Evolutionary conservation across 2,888 invertebrate genomes (phyloP).

Genomic region (Watsonalla cultraria): DNA sequence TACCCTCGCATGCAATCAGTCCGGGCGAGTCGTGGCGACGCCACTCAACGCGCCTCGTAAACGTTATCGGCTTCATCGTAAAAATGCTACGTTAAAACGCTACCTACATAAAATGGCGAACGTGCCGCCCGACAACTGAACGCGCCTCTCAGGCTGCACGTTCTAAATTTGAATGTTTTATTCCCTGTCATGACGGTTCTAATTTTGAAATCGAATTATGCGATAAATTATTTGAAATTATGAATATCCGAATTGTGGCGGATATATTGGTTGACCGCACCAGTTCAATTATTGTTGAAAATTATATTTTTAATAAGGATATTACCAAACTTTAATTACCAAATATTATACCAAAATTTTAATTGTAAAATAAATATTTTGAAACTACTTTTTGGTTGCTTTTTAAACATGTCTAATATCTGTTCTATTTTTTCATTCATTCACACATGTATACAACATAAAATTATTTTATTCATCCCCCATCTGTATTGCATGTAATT

Average conservation of each 20-base stretch:
- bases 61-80: conserved; percentile 75
- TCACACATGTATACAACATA: no score
- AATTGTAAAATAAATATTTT: no score
- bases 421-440: no score
- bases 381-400: no score
- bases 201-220: conserved; percentile 15
- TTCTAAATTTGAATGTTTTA: conserved; percentile 25
- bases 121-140: conserved; percentile 40
- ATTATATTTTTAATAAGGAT: no score
- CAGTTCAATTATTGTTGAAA: not conserved
- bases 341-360: no score
- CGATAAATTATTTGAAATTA: not conserved
- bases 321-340: no score
- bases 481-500: no score
- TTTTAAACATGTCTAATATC: no score
- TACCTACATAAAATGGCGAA: conserved; percentile 70
- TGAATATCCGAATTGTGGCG: not conserved
- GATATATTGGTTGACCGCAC: not conserved
- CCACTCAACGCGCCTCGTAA: conserved; percentile 74
- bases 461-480: no score
- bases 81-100: conserved; percentile 70
- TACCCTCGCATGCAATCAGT: conserved; percentile 66
- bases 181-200: conserved; percentile 8
- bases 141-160: conserved; percentile 6
- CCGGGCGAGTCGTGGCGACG: conserved; percentile 70